phyloP scores from a whole-genome alignment of 2,113 vertebrate species.

The Tenrec ecaudatus region DNA sequence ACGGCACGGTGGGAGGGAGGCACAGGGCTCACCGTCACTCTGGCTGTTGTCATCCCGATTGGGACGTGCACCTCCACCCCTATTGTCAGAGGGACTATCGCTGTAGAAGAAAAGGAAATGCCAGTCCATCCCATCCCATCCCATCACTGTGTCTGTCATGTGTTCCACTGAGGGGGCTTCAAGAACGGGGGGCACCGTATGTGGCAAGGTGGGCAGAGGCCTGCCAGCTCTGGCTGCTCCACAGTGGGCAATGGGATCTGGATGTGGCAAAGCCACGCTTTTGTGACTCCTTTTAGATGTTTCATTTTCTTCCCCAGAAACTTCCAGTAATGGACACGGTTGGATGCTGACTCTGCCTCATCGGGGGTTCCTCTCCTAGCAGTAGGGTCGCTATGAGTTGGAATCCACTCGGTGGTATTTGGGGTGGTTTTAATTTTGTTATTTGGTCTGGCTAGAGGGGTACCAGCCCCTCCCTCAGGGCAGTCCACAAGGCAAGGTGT shows the following conservation, averaged over 20 bases:
- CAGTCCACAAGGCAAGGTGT: fast-evolving
- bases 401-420: too few species aligned
- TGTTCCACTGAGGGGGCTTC: neutral
- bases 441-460: too few species aligned
- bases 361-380: too few species aligned
- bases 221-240: neutral
- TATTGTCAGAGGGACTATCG: neutral
- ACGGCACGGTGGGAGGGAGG: neutral
- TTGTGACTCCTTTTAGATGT: too few species aligned
- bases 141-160: neutral
- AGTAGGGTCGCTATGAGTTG: too few species aligned
- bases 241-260: neutral
- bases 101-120: neutral
- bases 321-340: neutral
- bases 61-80: fast-evolving
- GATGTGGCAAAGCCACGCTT: neutral
- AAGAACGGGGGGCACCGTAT: neutral
- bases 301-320: neutral
- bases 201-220: neutral
- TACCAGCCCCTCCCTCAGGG: neutral
- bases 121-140: too few species aligned
- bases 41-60: fast-evolving
- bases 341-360: too few species aligned
- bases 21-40: neutral
- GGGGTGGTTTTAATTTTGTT: neutral